Evolutionary conservation across 2,888 invertebrate species (phyloP).

Genomic region (Argyresthia goedartella): DNA sequence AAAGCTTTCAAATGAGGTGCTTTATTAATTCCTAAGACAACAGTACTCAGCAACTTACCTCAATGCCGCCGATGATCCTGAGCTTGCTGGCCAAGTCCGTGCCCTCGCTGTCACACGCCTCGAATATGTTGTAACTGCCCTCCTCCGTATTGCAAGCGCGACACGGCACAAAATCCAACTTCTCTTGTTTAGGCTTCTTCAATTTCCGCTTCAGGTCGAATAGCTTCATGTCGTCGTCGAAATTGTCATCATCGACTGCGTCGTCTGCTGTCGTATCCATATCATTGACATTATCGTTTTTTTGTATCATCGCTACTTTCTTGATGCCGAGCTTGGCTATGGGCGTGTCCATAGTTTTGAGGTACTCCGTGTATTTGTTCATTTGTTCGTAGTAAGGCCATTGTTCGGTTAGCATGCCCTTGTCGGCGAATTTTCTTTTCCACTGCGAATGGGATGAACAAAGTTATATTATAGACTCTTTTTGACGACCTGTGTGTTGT

Average conservation of each 20-base stretch:
- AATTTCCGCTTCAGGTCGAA: conserved; percentile 46
- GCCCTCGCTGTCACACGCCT: conserved; percentile 34
- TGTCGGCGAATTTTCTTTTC: conserved; percentile 55
- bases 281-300: conserved; percentile 17
- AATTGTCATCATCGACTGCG: conserved; percentile 25
- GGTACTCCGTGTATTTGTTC: conserved; percentile 27
- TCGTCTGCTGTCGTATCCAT: background rate
- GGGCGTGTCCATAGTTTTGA: conserved; percentile 5
- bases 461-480: background rate
- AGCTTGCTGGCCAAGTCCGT: conserved; percentile 42
- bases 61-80: conserved; percentile 38
- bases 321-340: conserved; percentile 20
- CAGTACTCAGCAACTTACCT: conserved; percentile 25
- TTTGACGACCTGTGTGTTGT: too few relatives aligned
- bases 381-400: conserved; percentile 57
- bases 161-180: conserved; percentile 27
- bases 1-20: background rate
- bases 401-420: conserved; percentile 50
- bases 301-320: conserved; percentile 13
- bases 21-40: background rate
- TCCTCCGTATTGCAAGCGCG: conserved; percentile 40
- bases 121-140: conserved; percentile 39
- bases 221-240: conserved; percentile 53
- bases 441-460: conserved; percentile 32
- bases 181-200: conserved; percentile 34